Evolutionary conservation across 2,888 invertebrate genomes (phyloP).

Genomic region (Xanthia icteritia): DNA sequence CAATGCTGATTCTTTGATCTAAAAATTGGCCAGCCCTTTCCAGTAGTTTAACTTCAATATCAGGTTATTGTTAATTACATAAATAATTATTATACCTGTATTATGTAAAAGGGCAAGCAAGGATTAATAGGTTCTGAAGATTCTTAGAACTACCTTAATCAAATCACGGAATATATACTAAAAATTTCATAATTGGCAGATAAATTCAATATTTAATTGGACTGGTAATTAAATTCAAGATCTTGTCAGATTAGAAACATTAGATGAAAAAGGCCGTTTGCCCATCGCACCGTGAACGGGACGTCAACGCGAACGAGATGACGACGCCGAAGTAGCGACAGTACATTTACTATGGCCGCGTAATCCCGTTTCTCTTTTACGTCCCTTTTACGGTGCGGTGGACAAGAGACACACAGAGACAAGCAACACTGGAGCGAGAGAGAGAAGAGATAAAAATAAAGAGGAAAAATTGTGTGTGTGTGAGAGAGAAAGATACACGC

Average conservation of each 20-base stretch:
- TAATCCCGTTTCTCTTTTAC: too few relatives aligned
- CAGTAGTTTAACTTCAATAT: slow-evolving; percentile 10
- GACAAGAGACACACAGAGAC: neutral
- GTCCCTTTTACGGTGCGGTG: too few relatives aligned
- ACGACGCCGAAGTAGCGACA: too few relatives aligned
- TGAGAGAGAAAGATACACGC: neutral
- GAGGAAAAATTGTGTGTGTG: neutral
- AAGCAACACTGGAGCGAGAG: neutral
- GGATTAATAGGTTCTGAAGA: neutral
- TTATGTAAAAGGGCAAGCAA: neutral
- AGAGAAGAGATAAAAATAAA: neutral
- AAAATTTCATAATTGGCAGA: neutral
- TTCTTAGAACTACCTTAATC: neutral
- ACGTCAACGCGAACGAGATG: too few relatives aligned
- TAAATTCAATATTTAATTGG: neutral
- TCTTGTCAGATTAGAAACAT: neutral
- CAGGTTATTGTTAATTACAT: neutral
- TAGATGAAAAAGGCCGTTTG: too few relatives aligned
- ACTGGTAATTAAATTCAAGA: neutral
- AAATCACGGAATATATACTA: neutral
- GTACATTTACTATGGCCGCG: too few relatives aligned
- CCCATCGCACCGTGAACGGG: too few relatives aligned
- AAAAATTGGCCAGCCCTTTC: too few relatives aligned
- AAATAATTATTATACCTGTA: slow-evolving; percentile 1
- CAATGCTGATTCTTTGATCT: too few relatives aligned